Evolutionary conservation across 2,888 invertebrate genomes (phyloP), one percentile per base, ranked within the genome.

Genomic region (Coelinius sp.): DNA sequence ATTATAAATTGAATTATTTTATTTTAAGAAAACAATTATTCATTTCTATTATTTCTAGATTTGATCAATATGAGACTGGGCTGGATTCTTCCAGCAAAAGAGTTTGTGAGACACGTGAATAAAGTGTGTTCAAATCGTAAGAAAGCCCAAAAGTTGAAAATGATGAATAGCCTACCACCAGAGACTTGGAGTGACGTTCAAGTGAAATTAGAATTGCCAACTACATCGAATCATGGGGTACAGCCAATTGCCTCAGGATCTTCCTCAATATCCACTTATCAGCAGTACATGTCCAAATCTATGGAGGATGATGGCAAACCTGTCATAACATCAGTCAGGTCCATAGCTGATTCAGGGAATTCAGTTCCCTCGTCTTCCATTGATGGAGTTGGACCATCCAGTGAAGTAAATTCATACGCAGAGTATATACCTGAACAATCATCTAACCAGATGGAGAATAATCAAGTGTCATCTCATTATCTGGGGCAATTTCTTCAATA

Each of bases 51-150:
- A 24, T 27, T 59, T 22, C 14, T 22, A 70, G 70, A 66, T 41
- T 41, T 66, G 31, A 44, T 70, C n/a, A 70, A 70, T n/a, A 65
- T 44, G 56, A 31, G 65, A 65, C 14, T 56, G 27, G 70, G 56
- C 0, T 56, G 44, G 53, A 70, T 70, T 8, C 27, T 70, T 17
- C 64, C 41, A 6, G 20, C 53, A 6, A 56, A 65, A 17, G 65
- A 65, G 2, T 70, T 56, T 20, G 70, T 70, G 25, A 52, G 65
- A 25, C 41, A 70, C 44, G 44, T 70, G 20, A 70, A 65, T 17
- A 65, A 70, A 70, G 56, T 65, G 4, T 70, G 70, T 35, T 59
- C 65, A 1, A 70, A 66, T 31, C 46, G 70, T 5, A 66, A 59
- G 14, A 70, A 65, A 27, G 27, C 64, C 1, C 6, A 35, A 10